These are phyloP conservation scores for Phortica magna DNA, from an alignment of 2,888 invertebrate species.

Conservation along the genomic window DNA sequence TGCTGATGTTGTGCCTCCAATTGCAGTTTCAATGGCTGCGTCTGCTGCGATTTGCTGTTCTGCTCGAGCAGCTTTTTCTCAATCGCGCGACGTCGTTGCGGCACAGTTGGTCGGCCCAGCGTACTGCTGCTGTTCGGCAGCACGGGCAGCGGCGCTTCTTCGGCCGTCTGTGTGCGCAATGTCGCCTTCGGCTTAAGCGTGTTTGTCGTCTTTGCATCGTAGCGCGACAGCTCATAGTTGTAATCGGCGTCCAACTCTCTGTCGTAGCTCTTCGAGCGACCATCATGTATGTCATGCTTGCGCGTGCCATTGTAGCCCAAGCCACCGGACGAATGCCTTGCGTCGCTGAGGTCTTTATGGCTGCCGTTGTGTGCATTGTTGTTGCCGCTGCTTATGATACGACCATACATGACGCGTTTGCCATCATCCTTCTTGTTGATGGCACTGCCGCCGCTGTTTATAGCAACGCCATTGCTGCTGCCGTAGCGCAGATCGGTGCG, in stretches of 20 bases:
- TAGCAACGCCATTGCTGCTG: slow-evolving; percentile 40
- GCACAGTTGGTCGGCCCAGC: slow-evolving; percentile 81
- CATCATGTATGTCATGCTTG: slow-evolving; percentile 42
- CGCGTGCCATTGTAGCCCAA: slow-evolving; percentile 74
- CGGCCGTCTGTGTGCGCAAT: slow-evolving; percentile 21
- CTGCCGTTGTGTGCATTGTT: slow-evolving; percentile 70
- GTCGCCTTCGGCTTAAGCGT: slow-evolving; percentile 27
- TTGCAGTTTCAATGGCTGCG: slow-evolving; percentile 78
- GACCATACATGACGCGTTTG: slow-evolving; percentile 46
- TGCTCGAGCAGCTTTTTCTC: slow-evolving; percentile 80
- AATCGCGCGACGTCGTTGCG: slow-evolving; percentile 82
- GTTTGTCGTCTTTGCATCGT: slow-evolving; percentile 27
- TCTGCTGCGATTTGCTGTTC: slow-evolving; percentile 43
- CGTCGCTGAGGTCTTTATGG: slow-evolving; percentile 6
- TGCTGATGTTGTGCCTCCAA: slow-evolving; percentile 60
- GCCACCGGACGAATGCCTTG: background rate
- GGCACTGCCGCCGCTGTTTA: slow-evolving; percentile 50
- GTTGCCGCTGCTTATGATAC: slow-evolving; percentile 77
- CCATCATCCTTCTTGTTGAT: slow-evolving; percentile 35
- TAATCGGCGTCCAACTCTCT: slow-evolving; percentile 49
- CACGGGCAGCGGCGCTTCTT: slow-evolving; percentile 19
- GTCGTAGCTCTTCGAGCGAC: slow-evolving; percentile 63
- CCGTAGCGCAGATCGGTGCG: slow-evolving; percentile 67
- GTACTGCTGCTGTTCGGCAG: slow-evolving; percentile 51
- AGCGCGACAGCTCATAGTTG: slow-evolving; percentile 30